Evolutionary conservation across 2,888 invertebrate genomes (phyloP), one percentile per base, ranked within the genome.

Genomic region (Cheiracanthium punctorium): DNA sequence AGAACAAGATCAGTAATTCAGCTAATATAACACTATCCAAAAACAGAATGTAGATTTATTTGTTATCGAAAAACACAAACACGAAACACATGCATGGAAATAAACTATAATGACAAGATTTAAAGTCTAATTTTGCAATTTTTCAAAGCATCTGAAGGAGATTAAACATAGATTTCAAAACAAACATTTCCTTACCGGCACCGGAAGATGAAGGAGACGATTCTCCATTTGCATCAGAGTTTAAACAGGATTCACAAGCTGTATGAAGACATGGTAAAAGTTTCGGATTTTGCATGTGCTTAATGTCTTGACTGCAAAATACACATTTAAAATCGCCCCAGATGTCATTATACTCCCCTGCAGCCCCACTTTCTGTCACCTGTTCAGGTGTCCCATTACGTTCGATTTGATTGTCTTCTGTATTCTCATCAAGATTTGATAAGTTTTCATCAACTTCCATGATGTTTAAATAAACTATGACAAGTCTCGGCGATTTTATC

Each of bases 251-350:
- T 81, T 94, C 93, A 91, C 97, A 97, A 86, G 95, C 94, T 76
- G 96, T 95, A 92, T 97, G 97, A 89, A 97, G 93, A 91, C 97
- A 97, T 92, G 96, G 96, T 91, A 97, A 93, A 87, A 97, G 93
- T 92, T 96, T 96, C 43, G 97, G 96, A 70, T 94, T 93, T 90
- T 92, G 91, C 58, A 72, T 84, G 14, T 93, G 84, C 64, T 80
- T 92, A 73, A 95, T 92, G 28, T 90, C 90, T 88, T 92, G 92
- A 32, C 90, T 90, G 88, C 93, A 93, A 86, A 92, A 92, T 10
- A 92, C 91, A 89, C 93, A 93, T 89, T 93, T 93, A 14, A 80
- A 75, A 20, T 88, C 86, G n/a, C 58, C 12, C 88, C 88, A 88
- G 28, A 72, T 8, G 12, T 77, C 77, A 0, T 81, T 37, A 52